Conservation (phyloP, 2,888 invertebrate genomes). For the Strigamia maritima region DNA sequence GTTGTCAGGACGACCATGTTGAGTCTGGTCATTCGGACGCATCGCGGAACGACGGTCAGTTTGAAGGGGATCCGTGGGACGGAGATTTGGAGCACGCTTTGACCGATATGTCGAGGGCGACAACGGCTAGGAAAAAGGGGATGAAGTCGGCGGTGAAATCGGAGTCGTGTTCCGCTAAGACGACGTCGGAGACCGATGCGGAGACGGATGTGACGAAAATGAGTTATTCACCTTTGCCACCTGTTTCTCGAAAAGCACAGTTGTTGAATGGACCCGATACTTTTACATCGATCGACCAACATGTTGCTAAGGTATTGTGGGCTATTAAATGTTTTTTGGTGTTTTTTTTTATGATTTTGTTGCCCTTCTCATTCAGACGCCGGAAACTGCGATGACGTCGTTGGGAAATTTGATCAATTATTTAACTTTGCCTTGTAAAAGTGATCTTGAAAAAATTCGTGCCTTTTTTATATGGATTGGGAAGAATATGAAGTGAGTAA, state of each 20-base stretch:
- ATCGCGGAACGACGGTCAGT: slow-evolving; percentile 6
- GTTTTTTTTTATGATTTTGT: background rate
- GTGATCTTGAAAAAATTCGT: slow-evolving; percentile 47
- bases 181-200: slow-evolving; percentile 45
- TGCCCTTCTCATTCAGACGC: slow-evolving; percentile 40
- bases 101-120: background rate
- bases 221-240: slow-evolving; percentile 48
- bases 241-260: slow-evolving; percentile 46
- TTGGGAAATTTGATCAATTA: slow-evolving; percentile 44
- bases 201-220: slow-evolving; percentile 46
- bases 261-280: slow-evolving; percentile 44
- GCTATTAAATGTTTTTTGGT: background rate
- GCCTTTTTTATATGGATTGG: slow-evolving; percentile 48
- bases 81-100: slow-evolving; percentile 32
- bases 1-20: background rate
- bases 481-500: slow-evolving; percentile 47
- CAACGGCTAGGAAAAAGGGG: background rate
- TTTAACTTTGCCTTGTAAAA: slow-evolving; percentile 43
- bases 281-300: slow-evolving; percentile 36
- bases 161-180: slow-evolving; percentile 46
- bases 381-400: slow-evolving; percentile 43
- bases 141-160: background rate
- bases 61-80: slow-evolving; percentile 37
- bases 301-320: slow-evolving; percentile 29
- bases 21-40: background rate